Percentiles rank a stretch among this genome's conserved stretches.
Evolutionary conservation across 2,797 vertebrate species (phyloP).

Genomic region (Pseudotriccus pelzelni): DNA sequence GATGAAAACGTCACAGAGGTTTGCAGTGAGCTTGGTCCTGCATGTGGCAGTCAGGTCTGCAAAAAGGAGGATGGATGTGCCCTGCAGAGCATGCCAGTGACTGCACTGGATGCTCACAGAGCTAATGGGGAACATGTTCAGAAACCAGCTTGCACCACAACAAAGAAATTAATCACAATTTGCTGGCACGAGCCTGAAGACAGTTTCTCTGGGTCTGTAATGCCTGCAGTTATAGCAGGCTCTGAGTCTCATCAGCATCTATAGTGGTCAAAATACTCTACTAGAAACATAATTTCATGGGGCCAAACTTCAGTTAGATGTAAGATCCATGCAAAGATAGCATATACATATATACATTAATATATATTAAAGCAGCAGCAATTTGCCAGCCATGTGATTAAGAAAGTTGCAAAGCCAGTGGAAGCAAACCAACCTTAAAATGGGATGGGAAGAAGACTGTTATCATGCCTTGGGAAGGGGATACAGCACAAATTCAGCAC

Average conservation of each 20-base stretch:
- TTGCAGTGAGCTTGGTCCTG: not conserved
- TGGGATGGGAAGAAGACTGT: not conserved
- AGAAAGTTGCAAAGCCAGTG: not conserved
- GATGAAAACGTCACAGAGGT: not conserved
- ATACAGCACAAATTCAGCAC: not conserved
- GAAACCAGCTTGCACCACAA: not conserved
- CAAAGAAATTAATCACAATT: conserved; percentile 17
- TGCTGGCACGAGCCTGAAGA: not conserved
- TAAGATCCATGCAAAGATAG: not conserved
- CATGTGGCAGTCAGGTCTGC: not conserved
- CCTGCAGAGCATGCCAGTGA: not conserved
- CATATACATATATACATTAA: not conserved
- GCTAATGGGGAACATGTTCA: conserved; percentile 5
- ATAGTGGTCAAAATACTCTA: not conserved
- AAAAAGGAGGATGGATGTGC: not conserved
- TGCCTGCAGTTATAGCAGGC: not conserved
- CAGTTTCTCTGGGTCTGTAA: not conserved
- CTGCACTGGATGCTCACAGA: not conserved
- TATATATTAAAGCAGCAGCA: not conserved
- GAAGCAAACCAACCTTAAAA: not conserved
- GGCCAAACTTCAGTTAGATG: not conserved
- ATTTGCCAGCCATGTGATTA: not conserved
- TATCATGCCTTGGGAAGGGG: not conserved
- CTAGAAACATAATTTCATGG: not conserved
- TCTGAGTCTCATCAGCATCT: not conserved